phyloP scores from a whole-genome alignment of 2,797 vertebrate species.

The Coregonus suidteri region DNA sequence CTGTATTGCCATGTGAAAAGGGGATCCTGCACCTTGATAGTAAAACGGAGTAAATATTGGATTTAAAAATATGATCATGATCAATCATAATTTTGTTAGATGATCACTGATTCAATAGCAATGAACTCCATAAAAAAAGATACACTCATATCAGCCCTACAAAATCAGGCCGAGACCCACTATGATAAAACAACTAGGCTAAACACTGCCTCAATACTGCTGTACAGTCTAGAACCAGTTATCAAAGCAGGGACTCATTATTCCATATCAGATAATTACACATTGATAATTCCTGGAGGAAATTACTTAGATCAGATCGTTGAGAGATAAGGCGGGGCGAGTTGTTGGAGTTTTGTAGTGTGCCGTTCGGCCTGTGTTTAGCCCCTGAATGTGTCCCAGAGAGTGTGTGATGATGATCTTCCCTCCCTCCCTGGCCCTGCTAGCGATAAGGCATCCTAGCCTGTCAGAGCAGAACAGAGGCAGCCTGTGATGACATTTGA shows the following conservation, averaged over 20 bases:
- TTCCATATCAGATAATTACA: constrained; percentile 77
- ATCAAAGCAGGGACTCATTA: constrained; percentile 69
- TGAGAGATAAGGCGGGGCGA: constrained; percentile 57
- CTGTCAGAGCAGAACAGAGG: constrained; percentile 53
- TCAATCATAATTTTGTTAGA: constrained; percentile 9
- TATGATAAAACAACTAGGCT: constrained; percentile 35
- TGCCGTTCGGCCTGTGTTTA: constrained; percentile 57
- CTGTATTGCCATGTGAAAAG: not conserved
- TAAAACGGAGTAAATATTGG: not conserved
- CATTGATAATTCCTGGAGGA: constrained; percentile 78
- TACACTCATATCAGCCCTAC: constrained; percentile 52
- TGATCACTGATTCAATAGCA: constrained; percentile 39
- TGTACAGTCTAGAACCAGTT: constrained; percentile 67
- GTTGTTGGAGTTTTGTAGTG: constrained; percentile 38
- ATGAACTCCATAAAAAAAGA: constrained; percentile 46
- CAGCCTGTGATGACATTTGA: constrained; percentile 73
- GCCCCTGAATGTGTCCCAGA: constrained; percentile 34
- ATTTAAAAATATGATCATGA: not conserved
- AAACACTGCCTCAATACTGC: constrained; percentile 46
- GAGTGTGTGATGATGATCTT: constrained; percentile 59
- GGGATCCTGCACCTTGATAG: not conserved
- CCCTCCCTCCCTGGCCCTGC: constrained; percentile 36
- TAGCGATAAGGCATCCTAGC: constrained; percentile 61
- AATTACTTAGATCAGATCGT: constrained; percentile 68
- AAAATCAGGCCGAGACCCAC: constrained; percentile 41